Base-by-base conservation (phyloP, 2,888 invertebrate species). In the Scaptomyza tumidula region DNA sequence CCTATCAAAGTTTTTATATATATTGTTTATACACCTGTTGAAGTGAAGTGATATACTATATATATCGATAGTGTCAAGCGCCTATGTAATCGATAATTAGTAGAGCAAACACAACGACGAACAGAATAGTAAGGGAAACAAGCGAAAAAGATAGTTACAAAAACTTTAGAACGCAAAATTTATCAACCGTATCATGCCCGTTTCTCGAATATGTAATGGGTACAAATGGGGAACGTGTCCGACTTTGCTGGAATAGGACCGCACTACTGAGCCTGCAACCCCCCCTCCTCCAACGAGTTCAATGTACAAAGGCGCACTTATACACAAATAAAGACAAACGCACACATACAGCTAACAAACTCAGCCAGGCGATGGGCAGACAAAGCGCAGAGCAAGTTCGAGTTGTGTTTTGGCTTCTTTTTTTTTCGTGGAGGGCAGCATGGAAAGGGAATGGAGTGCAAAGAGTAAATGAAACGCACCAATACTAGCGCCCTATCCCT, bases 361-460 rank as follows among this genome's bases (percentile, higher is more conserved):
- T 65, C 67, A 74, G 49, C 57, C 74, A 78, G 84, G 69, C 76
- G 56, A 80, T 63, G 72, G 64, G 66, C 69, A 72, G 64, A 83
- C 86, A 85, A 78, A 87, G 87, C 76, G 76, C 53, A 72, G 75
- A 86, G 83, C 82, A 74, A 85, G 85, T 87, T 83, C 58, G 82
- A 85, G 76, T 81, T 87, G 71, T 85, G 82, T 87, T 83, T 83
- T 85, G 85, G 73, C 59, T 33, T 31, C n/a, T n/a, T n/a, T 33
- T 84, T 64, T 70, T 74, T 68, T 60, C 63, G 69, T 75, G 75
- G 77, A 81, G 49, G 33, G 48, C 75, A 69, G 65, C 39, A 56
- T 59, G 60, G 57, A 71, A 71, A 76, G 77, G 74, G 73, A 63
- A 54, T 35, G 35, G 43, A 52, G 37, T 27, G 19, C 19, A 35